Evolutionary conservation across 1,140 invertebrate genomes (phyloP).

Genomic region (Drosophila ambigua): DNA sequence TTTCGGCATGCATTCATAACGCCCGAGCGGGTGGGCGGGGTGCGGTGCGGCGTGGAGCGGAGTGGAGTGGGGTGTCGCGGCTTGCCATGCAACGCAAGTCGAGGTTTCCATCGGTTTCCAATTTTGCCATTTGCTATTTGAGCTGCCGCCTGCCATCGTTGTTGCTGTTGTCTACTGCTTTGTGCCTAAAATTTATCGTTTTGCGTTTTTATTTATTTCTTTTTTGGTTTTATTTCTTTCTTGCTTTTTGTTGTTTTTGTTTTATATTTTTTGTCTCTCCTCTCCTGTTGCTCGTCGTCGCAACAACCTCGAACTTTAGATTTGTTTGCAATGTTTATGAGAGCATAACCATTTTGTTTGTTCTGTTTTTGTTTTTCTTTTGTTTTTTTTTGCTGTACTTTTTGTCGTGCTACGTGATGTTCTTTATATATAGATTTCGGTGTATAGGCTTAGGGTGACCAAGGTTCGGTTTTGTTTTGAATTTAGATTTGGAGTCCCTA

Average conservation of each 20-base stretch:
- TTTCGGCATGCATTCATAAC: slow-evolving; percentile 80
- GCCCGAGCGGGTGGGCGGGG: no score
- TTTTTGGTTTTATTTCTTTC: slow-evolving; percentile 45
- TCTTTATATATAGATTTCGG: slow-evolving; percentile 39
- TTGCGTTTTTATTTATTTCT: slow-evolving; percentile 46
- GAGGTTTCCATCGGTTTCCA: slow-evolving; percentile 80
- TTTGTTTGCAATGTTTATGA: slow-evolving; percentile 80
- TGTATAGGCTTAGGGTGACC: slow-evolving; percentile 43
- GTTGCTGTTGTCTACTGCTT: slow-evolving; percentile 23
- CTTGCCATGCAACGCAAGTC: slow-evolving; percentile 48
- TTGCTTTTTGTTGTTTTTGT: slow-evolving; percentile 18
- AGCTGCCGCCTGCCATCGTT: slow-evolving; percentile 37
- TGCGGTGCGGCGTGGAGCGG: no score
- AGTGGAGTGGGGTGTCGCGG: no score
- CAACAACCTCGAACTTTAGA: slow-evolving; percentile 80
- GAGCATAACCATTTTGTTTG: slow-evolving; percentile 60
- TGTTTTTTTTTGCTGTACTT: slow-evolving; percentile 43
- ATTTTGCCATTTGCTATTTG: slow-evolving; percentile 76
- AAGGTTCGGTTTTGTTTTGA: slow-evolving; percentile 28
- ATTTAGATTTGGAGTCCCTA: slow-evolving; percentile 33
- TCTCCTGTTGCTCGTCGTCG: slow-evolving; percentile 59
- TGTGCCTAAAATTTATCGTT: slow-evolving; percentile 76
- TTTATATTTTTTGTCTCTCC: slow-evolving; percentile 17
- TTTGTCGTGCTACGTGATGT: slow-evolving; percentile 51
- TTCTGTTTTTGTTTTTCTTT: slow-evolving; percentile 12